Percentiles rank a stretch among this genome's conserved stretches.
Evolutionary conservation across 2,797 vertebrate species (phyloP).

Genomic region (Geotrypetes seraphini): DNA sequence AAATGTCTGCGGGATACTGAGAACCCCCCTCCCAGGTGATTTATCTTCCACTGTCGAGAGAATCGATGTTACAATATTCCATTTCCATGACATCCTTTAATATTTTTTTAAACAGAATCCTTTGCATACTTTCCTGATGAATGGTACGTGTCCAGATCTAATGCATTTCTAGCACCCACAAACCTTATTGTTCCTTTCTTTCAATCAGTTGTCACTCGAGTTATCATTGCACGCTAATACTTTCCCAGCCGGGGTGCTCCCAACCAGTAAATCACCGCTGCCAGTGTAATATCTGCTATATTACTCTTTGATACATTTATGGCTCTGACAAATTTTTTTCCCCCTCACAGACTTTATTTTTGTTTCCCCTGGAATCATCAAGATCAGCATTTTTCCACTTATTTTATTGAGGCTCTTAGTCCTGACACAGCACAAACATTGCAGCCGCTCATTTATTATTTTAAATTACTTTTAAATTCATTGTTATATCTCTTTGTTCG

Average conservation of each 20-base stretch:
- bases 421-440: constrained; percentile 8
- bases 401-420: constrained; percentile 20
- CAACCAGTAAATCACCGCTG: constrained; percentile 17
- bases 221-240: constrained; percentile 10
- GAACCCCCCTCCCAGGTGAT: too few species aligned
- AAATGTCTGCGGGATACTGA: too few species aligned
- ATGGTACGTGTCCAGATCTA: too few species aligned
- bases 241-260: constrained; percentile 16
- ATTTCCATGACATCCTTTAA: too few species aligned
- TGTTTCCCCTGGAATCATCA: constrained; percentile 18
- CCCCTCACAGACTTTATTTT: constrained; percentile 23
- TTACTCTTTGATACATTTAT: constrained; percentile 4
- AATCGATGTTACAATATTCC: too few species aligned
- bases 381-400: constrained; percentile 23
- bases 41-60: too few species aligned
- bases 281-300: constrained; percentile 20
- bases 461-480: neutral
- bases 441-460: neutral
- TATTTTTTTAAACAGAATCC: too few species aligned
- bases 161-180: too few species aligned
- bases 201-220: constrained; percentile 10
- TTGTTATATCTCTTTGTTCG: neutral
- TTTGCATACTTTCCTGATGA: too few species aligned
- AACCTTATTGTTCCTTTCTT: too few species aligned
- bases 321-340: constrained; percentile 28